Conservation (phyloP, 2,113 vertebrate genomes). For the Gymnorhina tibicen region DNA sequence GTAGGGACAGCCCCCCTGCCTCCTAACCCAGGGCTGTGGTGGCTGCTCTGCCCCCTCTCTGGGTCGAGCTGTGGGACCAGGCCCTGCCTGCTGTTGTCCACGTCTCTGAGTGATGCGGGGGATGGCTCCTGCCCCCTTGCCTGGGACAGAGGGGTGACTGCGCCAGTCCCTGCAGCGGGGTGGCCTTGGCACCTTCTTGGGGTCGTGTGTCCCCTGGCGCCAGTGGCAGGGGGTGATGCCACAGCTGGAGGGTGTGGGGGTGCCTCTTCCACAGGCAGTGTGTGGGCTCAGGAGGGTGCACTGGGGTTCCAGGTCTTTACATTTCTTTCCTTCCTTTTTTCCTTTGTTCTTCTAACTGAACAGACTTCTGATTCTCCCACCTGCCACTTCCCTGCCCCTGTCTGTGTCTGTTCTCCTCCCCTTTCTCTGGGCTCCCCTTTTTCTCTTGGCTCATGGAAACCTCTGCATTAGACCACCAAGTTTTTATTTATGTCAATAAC, state of each 20-base stretch:
- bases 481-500: conserved; percentile 99
- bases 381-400: background rate
- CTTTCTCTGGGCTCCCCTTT: conserved; percentile 61
- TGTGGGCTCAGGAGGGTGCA: accelerated
- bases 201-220: accelerated
- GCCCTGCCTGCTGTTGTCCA: background rate
- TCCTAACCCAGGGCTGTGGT: background rate
- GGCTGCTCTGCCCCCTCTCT: background rate
- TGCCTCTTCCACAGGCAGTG: background rate
- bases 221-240: background rate
- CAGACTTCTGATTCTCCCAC: conserved; percentile 76
- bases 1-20: background rate
- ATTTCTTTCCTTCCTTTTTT: conserved; percentile 48
- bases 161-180: accelerated
- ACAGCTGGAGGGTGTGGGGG: background rate
- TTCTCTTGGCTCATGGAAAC: conserved; percentile 83
- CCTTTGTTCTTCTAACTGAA: conserved; percentile 71
- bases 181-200: accelerated
- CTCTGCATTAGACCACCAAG: conserved; percentile 90
- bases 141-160: background rate
- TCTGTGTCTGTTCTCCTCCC: conserved; percentile 57
- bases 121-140: background rate
- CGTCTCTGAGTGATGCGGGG: background rate
- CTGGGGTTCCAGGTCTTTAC: background rate
- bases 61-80: accelerated